Base-by-base conservation (phyloP, 2,797 vertebrate species). In the Meriones psammophilus region DNA sequence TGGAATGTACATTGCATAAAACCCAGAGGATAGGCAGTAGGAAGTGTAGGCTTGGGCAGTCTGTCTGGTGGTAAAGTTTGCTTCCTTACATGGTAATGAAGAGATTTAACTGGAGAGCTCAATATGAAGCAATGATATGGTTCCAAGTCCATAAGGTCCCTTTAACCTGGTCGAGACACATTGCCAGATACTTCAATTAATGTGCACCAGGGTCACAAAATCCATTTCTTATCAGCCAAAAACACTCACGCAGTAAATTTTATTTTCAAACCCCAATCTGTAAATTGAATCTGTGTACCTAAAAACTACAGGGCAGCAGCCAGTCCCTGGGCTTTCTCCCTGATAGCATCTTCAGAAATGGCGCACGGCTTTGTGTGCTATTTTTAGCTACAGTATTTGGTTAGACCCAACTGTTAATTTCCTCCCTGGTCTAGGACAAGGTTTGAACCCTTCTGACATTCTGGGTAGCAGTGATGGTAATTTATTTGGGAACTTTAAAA, bases 281-380 rank as follows among this genome's bases (percentile, higher is more conserved):
- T 97, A 98, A 98, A 98, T 98, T 98, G 98, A 98, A 98, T 98
- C 98, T 98, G 96, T 98, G 98, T 98, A 97, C 97, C 97, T 97
- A 97, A 98, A 98, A 98, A 97, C 97, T 98, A 98, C 95, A 94
- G 96, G 80, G 90, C 87, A 97, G 97, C 98, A 98, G 73, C 94
- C 92, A 95, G 97, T 91, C 93, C 90, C 80, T 96, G 96, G 95
- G 89, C 96, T 97, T 94, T 97, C 94, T 97, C 81, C 92, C 62
- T 7, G 95, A 98, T 96, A 97, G 96, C 96, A 90, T 98, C 98
- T 98, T 98, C 97, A 98, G 97, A 98, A 98, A 98, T 97, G 98
- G 98, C 96, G 97, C 77, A 95, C 94, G 92, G 87, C 95, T 98
- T 97, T 98, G 97, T 98, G 89, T 95, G 97, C 96, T 98, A 95